These are phyloP conservation scores for Dione vanillae DNA, from an alignment of 2,888 invertebrate species.

Conservation along the genomic window DNA sequence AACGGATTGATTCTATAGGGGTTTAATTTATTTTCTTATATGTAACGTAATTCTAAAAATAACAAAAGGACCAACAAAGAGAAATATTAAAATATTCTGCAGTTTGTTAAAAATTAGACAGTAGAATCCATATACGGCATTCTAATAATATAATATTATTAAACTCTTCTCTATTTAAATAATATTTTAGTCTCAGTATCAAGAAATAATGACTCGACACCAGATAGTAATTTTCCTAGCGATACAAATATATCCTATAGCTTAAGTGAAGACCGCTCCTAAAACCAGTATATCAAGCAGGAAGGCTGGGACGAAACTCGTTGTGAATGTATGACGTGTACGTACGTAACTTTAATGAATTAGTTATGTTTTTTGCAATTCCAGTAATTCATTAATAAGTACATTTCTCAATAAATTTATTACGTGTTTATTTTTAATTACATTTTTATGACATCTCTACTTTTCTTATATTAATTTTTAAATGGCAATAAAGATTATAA, in stretches of 20 bases:
- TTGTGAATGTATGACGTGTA: conserved; percentile 20
- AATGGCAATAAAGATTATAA: neutral
- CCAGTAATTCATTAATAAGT: neutral
- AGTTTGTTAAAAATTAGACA: too few relatives aligned
- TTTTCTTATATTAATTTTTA: neutral
- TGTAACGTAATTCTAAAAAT: too few relatives aligned
- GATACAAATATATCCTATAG: conserved; percentile 13
- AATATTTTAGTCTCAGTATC: neutral
- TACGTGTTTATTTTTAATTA: neutral
- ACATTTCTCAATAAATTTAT: neutral
- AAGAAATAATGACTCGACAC: neutral
- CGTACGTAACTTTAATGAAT: conserved; percentile 14
- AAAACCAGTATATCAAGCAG: conserved; percentile 31
- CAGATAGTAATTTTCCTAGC: neutral
- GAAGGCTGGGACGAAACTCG: conserved; percentile 38
- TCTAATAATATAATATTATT: too few relatives aligned
- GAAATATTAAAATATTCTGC: too few relatives aligned
- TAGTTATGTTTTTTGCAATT: neutral
- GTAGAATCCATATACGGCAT: too few relatives aligned
- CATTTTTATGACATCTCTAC: neutral
- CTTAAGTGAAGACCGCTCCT: conserved; percentile 17
- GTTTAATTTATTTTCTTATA: too few relatives aligned
- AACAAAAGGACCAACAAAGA: too few relatives aligned
- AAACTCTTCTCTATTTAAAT: too few relatives aligned
- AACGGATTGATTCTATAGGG: too few relatives aligned